Conservation (phyloP, 1,140 invertebrate species). For the Caerostris extrusa region DNA sequence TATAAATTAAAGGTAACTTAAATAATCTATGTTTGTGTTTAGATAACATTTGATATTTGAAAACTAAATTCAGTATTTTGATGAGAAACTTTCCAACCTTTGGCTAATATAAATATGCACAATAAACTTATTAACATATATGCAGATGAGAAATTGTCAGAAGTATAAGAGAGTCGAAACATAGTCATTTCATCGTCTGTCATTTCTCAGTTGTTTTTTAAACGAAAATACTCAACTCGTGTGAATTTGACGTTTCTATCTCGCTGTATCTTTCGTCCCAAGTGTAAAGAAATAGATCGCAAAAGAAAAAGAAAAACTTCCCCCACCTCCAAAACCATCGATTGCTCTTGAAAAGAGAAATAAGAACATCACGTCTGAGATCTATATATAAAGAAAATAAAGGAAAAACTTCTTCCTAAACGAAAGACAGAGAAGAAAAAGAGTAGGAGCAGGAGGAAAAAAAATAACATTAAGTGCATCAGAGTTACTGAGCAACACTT, state of each 20-base stretch:
- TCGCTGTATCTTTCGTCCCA: constrained; percentile 20
- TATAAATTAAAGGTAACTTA: too few relatives aligned
- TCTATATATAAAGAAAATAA: constrained; percentile 71
- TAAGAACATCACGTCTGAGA: constrained; percentile 77
- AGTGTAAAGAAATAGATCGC: constrained; percentile 55
- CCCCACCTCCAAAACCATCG: constrained; percentile 69
- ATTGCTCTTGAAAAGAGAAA: constrained; percentile 72
- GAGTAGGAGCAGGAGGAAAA: background rate
- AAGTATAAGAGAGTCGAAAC: background rate
- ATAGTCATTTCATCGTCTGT: background rate
- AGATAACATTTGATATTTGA: too few relatives aligned
- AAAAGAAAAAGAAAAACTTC: constrained; percentile 46
- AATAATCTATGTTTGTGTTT: too few relatives aligned
- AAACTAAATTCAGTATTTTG: too few relatives aligned
- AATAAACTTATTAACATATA: too few relatives aligned
- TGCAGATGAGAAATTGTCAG: background rate
- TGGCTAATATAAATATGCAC: too few relatives aligned
- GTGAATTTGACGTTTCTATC: constrained; percentile 63
- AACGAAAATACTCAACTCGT: constrained; percentile 50
- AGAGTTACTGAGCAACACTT: constrained; percentile 71
- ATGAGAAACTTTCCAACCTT: too few relatives aligned
- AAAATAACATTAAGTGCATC: constrained; percentile 63
- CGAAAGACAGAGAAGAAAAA: constrained; percentile 41
- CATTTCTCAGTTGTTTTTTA: constrained; percentile 32
- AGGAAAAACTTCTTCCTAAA: constrained; percentile 61